These are phyloP conservation scores for Oxygymnocypris stewartii DNA, from an alignment of 2,113 vertebrate species.

Conservation along the genomic window DNA sequence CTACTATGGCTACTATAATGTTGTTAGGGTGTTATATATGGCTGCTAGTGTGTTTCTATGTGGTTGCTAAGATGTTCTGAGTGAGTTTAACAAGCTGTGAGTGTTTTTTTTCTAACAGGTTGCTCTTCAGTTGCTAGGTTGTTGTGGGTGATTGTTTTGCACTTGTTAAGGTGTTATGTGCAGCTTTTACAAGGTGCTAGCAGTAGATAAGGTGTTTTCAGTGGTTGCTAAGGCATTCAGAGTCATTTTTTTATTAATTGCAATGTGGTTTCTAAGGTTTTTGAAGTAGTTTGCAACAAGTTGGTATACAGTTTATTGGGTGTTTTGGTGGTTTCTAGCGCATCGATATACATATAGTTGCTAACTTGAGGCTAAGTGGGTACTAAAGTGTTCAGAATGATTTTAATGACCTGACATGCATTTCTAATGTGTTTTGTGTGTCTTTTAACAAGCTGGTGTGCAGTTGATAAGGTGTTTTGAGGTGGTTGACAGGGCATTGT, in stretches of 20 bases:
- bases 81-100: too few relatives aligned
- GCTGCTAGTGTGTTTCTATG: too few relatives aligned
- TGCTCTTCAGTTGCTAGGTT: too few relatives aligned
- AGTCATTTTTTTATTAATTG: neutral
- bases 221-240: neutral
- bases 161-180: neutral
- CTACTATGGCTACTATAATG: too few relatives aligned
- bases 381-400: neutral
- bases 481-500: neutral
- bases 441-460: neutral
- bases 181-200: too few relatives aligned
- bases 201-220: neutral
- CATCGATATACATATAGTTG: too few relatives aligned
- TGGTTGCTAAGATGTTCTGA: too few relatives aligned
- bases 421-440: neutral
- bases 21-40: too few relatives aligned
- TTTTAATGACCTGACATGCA: neutral
- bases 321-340: neutral
- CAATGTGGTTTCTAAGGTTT: neutral
- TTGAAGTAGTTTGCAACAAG: neutral
- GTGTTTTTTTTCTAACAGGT: too few relatives aligned
- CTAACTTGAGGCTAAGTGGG: neutral
- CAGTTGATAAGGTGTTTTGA: neutral
- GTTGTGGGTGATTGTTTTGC: neutral
- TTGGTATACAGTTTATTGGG: neutral